Evolutionary conservation across 2,113 vertebrate genomes (phyloP).

Genomic region (Solenodon paradoxus): DNA sequence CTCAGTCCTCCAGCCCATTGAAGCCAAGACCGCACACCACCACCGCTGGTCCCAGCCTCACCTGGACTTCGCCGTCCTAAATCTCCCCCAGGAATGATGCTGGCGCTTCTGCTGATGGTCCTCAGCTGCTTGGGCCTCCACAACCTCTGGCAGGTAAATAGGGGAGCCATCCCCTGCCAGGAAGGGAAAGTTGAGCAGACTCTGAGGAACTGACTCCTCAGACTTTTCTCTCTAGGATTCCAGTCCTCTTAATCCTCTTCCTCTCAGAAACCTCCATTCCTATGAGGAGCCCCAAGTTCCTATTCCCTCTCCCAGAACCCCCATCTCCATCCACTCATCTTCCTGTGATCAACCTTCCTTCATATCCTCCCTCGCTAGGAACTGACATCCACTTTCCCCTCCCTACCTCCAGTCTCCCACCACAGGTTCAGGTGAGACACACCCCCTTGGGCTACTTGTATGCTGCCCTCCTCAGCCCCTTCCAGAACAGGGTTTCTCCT

Average conservation of each 20-base stretch:
- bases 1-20: neutral
- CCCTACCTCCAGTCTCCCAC: neutral
- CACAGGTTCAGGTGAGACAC: neutral
- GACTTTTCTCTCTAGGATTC: neutral
- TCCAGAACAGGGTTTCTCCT: neutral
- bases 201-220: neutral
- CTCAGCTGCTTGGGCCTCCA: slow-evolving; percentile 36
- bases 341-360: neutral
- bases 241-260: neutral
- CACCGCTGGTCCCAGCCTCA: neutral
- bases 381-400: neutral
- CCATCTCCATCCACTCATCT: neutral
- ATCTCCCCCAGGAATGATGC: slow-evolving; percentile 4
- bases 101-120: slow-evolving; percentile 29
- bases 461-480: neutral
- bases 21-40: neutral
- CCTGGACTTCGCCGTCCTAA: neutral
- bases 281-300: neutral
- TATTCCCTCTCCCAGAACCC: neutral
- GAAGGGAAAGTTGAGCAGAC: neutral
- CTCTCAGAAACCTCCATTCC: neutral
- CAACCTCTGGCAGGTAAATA: slow-evolving; percentile 63
- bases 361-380: neutral
- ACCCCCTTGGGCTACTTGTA: neutral
- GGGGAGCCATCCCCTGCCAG: neutral